Evolutionary conservation across 2,797 vertebrate genomes (phyloP).

Genomic region (Rousettus madagascariensis): DNA sequence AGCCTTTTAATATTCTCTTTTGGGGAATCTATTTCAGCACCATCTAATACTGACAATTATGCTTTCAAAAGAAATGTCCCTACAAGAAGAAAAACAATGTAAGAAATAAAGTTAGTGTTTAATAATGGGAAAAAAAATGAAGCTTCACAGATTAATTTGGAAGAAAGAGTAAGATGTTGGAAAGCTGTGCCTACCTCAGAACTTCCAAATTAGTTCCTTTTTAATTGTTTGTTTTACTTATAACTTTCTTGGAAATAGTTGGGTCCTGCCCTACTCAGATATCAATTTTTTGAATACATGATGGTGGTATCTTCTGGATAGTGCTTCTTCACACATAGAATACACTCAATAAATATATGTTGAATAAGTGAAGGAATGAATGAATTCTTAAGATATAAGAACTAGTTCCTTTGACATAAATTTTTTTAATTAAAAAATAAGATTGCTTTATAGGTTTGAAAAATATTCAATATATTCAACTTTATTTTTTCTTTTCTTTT

Average conservation of each 20-base stretch:
- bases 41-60: background rate
- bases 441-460: background rate
- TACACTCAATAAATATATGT: background rate
- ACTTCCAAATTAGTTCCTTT: background rate
- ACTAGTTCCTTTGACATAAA: background rate
- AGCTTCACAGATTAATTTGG: background rate
- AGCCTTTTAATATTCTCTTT: constrained; percentile 22
- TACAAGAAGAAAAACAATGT: background rate
- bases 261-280: background rate
- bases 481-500: fast-evolving
- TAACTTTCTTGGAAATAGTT: background rate
- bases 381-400: background rate
- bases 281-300: background rate
- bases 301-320: background rate
- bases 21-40: background rate
- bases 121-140: background rate
- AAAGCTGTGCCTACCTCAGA: background rate
- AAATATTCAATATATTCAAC: background rate
- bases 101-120: background rate
- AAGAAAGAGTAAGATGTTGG: background rate
- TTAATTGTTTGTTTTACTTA: background rate
- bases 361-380: background rate
- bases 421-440: background rate
- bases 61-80: background rate
- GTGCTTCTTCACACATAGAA: background rate